Evolutionary conservation across 2,888 invertebrate genomes (phyloP), one percentile per base, ranked within the genome.

Genomic region (Lasius fuliginosus): DNA sequence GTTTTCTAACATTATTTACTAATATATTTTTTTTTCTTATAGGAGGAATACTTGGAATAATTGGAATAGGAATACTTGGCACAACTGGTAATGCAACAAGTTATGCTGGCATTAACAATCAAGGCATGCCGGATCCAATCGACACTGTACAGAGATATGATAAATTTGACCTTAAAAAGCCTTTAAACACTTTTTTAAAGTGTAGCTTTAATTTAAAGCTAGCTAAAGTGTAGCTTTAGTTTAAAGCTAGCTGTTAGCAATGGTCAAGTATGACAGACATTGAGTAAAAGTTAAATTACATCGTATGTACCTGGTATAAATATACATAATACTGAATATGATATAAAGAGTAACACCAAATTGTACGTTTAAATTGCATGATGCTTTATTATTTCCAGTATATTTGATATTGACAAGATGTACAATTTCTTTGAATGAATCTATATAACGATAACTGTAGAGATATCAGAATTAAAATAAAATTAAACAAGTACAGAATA

Each of bases 11-110:
- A 23, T 23, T 23, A 23, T 23, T 23, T 23, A 23, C 23, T 71
- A 73, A 60, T 79, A 8, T 60, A 46, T 84, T 23, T 23, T 3
- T 58, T 85, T 85, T 86, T 86, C 84, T 95, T 95, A 30, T 93
- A 96, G 96, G 99, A 99, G 92, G 99, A 99, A 93, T 99, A 99
- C 93, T 96, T 99, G 94, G 97, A 23, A 23, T 23, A 23, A 0
- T 23, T 23, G 23, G 23, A 23, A 23, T 23, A 23, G 23, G 23
- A 23, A 23, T 23, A 23, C 23, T 23, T 23, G 23, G 23, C 23
- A 23, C 23, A 23, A 23, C 23, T 23, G 23, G 23, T 23, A 23
- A 23, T 23, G 23, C 23, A 23, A 23, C 23, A 23, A 23, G 23
- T 23, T 23, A 23, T 23, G 23, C 23, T 23, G 23, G 23, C 23